phyloP scores from a whole-genome alignment of 2,888 invertebrate genomes.

The Iselma pallidipennis region DNA sequence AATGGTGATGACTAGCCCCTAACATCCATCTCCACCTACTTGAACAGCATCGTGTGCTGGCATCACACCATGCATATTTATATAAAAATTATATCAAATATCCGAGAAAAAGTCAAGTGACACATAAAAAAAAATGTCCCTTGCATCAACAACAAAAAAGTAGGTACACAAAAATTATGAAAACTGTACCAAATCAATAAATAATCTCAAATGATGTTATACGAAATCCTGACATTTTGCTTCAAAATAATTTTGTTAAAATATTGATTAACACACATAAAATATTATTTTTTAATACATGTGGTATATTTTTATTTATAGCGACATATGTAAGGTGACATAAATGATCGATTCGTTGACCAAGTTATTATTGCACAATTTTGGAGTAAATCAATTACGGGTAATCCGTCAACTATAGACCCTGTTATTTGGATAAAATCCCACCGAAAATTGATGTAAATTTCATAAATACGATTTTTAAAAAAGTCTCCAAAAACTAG shows the following conservation, averaged over 20 bases:
- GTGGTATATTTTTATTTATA: slow-evolving; percentile 14
- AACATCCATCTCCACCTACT: slow-evolving; percentile 23
- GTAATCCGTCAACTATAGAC: not conserved
- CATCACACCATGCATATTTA: slow-evolving; percentile 44
- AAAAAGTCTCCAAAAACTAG: not conserved
- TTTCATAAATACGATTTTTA: not conserved
- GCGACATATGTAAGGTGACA: slow-evolving; percentile 11
- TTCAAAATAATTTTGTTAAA: not conserved
- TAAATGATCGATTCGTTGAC: slow-evolving; percentile 17
- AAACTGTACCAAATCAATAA: too few species aligned
- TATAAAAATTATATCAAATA: slow-evolving; percentile 40
- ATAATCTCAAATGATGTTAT: too few species aligned
- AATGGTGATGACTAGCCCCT: slow-evolving; percentile 15
- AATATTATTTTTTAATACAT: too few species aligned
- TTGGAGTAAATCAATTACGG: slow-evolving; percentile 8
- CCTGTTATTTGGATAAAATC: not conserved
- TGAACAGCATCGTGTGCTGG: slow-evolving; percentile 31
- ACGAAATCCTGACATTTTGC: not conserved
- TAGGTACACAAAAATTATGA: too few species aligned
- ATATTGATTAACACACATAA: not conserved
- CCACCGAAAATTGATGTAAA: not conserved
- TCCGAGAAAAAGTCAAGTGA: not conserved
- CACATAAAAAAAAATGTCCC: not conserved
- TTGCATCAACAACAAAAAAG: slow-evolving; percentile 12
- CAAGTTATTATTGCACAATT: slow-evolving; percentile 14